Base-by-base conservation (phyloP, 2,888 invertebrate genomes). In the Parnassius apollo region DNA sequence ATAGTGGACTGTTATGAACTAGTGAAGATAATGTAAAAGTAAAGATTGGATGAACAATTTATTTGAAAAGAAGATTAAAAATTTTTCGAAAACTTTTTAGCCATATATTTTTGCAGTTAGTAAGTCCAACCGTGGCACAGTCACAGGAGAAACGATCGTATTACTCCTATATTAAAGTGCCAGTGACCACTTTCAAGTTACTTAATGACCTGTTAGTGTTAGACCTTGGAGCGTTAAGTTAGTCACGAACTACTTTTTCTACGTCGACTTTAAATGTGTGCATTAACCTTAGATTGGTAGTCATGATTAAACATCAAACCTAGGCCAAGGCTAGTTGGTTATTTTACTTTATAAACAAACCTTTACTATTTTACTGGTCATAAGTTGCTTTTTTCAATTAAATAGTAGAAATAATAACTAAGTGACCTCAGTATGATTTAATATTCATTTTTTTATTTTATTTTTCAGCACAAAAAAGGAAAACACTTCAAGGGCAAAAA, bases 381-480 rank as follows among this genome's bases (percentile, higher is more conserved):
- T 35, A 25, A 25, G 3, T 25, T 7, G 25, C 3, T 35, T 35
- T 35, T 3, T 35, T 7, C 18, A 18, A 18, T 18, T 18, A 18
- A 35, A 35, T 35, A 4, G 35, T 35, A 35, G 48, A 48, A n/a
- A 48, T n/a, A 48, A n/a, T n/a, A 49, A 13, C 2, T 18, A 4
- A 11, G 49, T 49, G 7, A 13, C 13, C 2, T 13, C 48, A 49
- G 49, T 9, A 13, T 49, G 8, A 9, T 13, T 49, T 49, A 12
- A 35, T 35, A 35, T 35, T 35, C 7, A 4, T 13, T 13, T 9
- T 52, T 13, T 9, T 52, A 9, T 13, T 58, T 64, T 57, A 11
- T 61, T 57, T 61, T 83, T 63, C 82, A 85, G 85, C 67, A 75
- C 68, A 88, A 88, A 68, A 87, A 87, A 68, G 76, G 75, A 9